Evolutionary conservation across 2,113 vertebrate species (phyloP), one percentile per base, ranked within the genome.

Genomic region (Hystrix brachyura): DNA sequence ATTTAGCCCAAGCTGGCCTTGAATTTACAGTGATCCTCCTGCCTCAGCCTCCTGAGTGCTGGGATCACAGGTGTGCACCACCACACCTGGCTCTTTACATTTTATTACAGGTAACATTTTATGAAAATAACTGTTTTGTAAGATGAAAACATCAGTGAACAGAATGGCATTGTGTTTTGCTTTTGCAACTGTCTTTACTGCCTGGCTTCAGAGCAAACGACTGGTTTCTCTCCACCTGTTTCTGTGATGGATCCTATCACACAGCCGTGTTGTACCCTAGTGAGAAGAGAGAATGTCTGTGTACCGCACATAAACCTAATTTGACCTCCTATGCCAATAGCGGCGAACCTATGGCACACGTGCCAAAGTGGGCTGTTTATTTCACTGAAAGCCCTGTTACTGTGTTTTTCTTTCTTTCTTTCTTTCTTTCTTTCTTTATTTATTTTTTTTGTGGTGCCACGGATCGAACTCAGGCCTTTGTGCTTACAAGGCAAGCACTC

Each of bases 81-180:
- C 38, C 38, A 38, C 38, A 38, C 38, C 38, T 38, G 38, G 3
- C 5, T 18, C 12, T 60, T 94, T 89, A 27, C 7, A 43, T 82
- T 62, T 78, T 86, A 67, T 65, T 67, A 60, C 25, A 93, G 83
- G n/a, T 32, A 78, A 7, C 62, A 23, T 80, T 43, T 95, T 74
- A 69, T 51, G 59, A 92, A 87, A 96, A 87, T 94, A 46, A 74
- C 43, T 38, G 38, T 92, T 92, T 85, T 90, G n/a, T 38, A 6
- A 48, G 67, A 74, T 55, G 43, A 71, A 53, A 46, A 43, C 13
- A n/a, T 38, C 13, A 53, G 25, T 15, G 62, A 46, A 10, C 17
- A 48, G 34, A 34, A 64, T 38, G 38, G 32, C 32, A 34, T 59
- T 59, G 34, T 51, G 65, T 27, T 46, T 14, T 46, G 60, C 3